Base-by-base conservation (phyloP, 2,113 vertebrate genomes). In the Anas platyrhynchos region DNA sequence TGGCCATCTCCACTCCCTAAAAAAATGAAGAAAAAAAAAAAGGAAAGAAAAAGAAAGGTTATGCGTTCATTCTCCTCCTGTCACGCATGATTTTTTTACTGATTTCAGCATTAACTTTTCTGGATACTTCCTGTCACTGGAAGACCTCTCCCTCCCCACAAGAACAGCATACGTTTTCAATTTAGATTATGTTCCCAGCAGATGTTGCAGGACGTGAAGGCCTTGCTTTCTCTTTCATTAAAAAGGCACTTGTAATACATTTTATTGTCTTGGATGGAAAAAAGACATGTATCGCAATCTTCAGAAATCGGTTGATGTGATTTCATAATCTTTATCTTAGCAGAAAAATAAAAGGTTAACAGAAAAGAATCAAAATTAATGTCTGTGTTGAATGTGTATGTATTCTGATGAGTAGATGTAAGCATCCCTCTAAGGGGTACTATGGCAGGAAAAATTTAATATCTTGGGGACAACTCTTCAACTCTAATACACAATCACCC, bases 151-250 rank as follows among this genome's bases (percentile, higher is more conserved):
- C 61, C 85, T 96, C 84, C 63, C 48, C 63, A 61, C 77, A 71
- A 85, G 26, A 65, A 68, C 74, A 95, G 50, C 97, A 96, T 94
- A 97, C 43, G 87, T 97, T 98, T 98, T 94, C 94, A 96, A 96
- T 98, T 98, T 98, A 97, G 75, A 95, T 88, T 97, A 59, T 95
- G 89, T 96, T 97, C 95, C 91, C 90, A 96, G 87, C 96, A 97
- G 96, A 98, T 96, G 88, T 83, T 96, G 62, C 80, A 94, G 92
- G 89, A 96, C 82, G 72, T 88, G 83, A 92, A 93, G 75, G 86
- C 81, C 93, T 96, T 96, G 91, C 90, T 95, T 97, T 97, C 91
- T 95, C 86, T 96, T 95, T 97, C 96, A 93, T 96, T 97, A 97
- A 97, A 96, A 81, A 89, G 34, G 94, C 20, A 94, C 66, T 72